Conservation (phyloP, 2,888 invertebrate species). For the Neoascia interrupta region DNA sequence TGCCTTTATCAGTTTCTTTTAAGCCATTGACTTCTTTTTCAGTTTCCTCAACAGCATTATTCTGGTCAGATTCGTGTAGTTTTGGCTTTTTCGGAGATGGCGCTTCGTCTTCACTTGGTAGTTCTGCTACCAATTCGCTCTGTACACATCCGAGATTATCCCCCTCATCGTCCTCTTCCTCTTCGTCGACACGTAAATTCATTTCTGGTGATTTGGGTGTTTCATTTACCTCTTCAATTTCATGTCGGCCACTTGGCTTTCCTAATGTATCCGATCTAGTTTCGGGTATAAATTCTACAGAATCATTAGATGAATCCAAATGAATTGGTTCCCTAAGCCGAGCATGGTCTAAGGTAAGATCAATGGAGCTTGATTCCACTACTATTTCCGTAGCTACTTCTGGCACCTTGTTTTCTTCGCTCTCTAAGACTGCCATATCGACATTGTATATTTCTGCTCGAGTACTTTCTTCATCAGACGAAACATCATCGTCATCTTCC, state of each 20-base stretch:
- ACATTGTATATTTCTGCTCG: not conserved
- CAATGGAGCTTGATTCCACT: conserved; percentile 21
- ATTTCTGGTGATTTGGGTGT: conserved; percentile 50
- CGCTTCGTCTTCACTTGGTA: not conserved
- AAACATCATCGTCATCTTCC: conserved; percentile 12
- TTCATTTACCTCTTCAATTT: conserved; percentile 1
- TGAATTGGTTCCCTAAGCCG: conserved; percentile 33
- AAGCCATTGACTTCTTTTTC: conserved; percentile 24
- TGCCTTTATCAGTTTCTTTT: too few species aligned
- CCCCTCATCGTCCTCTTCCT: conserved; percentile 46
- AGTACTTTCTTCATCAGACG: conserved; percentile 4
- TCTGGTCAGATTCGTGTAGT: conserved; percentile 6
- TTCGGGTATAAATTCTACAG: conserved; percentile 44
- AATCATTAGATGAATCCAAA: conserved; percentile 56
- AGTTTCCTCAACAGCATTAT: not conserved
- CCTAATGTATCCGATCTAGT: too few species aligned
- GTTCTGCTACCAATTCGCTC: too few species aligned
- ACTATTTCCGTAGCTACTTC: not conserved
- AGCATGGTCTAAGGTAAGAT: conserved; percentile 37
- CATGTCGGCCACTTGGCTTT: not conserved
- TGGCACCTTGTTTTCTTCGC: not conserved
- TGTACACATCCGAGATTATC: too few species aligned
- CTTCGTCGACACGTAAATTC: conserved; percentile 53
- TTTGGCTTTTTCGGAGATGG: conserved; percentile 37
- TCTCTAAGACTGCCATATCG: conserved; percentile 4